phyloP scores from a whole-genome alignment of 2,888 invertebrate genomes.

The Hesperia comma region DNA sequence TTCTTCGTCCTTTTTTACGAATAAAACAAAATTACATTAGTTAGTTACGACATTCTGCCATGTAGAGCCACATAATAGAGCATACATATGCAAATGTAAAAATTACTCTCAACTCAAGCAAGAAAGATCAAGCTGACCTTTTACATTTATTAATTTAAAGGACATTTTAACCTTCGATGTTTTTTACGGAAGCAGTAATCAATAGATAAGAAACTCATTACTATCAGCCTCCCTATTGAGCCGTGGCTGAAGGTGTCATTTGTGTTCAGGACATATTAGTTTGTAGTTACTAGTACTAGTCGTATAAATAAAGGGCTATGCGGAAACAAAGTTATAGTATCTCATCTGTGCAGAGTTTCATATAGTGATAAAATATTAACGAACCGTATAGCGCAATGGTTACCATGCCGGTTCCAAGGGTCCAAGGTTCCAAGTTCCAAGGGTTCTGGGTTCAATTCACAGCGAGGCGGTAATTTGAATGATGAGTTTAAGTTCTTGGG shows the following conservation, averaged over 20 bases:
- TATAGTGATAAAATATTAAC: no score
- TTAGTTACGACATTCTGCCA: no score
- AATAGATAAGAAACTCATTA: conserved; percentile 7
- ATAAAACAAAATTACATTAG: no score
- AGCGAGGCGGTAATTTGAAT: no score
- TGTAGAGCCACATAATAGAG: background rate
- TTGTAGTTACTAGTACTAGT: conserved; percentile 7
- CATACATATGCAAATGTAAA: conserved; percentile 1
- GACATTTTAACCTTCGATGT: conserved; percentile 24
- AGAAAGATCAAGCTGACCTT: conserved; percentile 19
- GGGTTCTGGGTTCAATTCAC: no score
- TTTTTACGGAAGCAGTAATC: conserved; percentile 15
- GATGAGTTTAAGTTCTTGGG: no score
- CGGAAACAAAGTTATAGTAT: conserved; percentile 13
- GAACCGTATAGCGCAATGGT: no score
- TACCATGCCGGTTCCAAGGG: no score
- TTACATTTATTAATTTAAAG: conserved; percentile 25
- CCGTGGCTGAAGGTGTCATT: conserved; percentile 25
- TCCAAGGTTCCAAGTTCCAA: no score
- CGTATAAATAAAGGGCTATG: conserved; percentile 22
- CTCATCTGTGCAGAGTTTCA: no score
- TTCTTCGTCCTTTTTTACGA: no score
- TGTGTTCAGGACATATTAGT: conserved; percentile 18
- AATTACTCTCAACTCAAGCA: background rate
- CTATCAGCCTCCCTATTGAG: conserved; percentile 2